Percentiles rank a stretch among this genome's conserved stretches.
These are phyloP conservation scores for Pasiphila rectangulata DNA, from an alignment of 2,888 invertebrate genomes.

Conservation along the genomic window DNA sequence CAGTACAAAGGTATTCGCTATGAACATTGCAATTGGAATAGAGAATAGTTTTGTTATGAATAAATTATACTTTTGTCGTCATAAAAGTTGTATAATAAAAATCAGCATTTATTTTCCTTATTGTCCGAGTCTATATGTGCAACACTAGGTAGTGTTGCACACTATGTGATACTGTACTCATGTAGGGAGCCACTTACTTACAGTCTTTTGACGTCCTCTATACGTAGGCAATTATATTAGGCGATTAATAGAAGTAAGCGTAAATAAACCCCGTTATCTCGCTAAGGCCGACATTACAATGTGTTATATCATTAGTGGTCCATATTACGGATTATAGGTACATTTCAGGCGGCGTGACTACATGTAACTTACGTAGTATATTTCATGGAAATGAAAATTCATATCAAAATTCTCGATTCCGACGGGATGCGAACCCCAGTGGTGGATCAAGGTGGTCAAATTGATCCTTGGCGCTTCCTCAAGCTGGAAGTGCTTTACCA, in stretches of 20 bases:
- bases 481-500: too few relatives aligned
- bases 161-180: constrained; percentile 70
- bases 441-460: too few relatives aligned
- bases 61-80: constrained; percentile 26
- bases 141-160: constrained; percentile 74
- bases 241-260: constrained; percentile 68
- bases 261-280: constrained; percentile 68
- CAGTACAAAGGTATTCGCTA: too few relatives aligned
- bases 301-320: constrained; percentile 27
- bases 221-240: constrained; percentile 77
- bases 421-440: too few relatives aligned
- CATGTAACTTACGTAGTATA: constrained; percentile 23
- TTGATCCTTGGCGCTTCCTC: too few relatives aligned
- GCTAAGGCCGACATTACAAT: constrained; percentile 43
- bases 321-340: too few relatives aligned
- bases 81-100: constrained; percentile 43
- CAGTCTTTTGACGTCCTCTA: constrained; percentile 73
- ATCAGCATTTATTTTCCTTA: constrained; percentile 72
- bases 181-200: constrained; percentile 71
- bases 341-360: constrained; percentile 17
- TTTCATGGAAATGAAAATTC: too few relatives aligned
- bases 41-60: constrained; percentile 5
- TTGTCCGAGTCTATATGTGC: constrained; percentile 60
- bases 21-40: not conserved
- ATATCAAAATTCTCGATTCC: too few relatives aligned